Conservation (phyloP, 1,140 invertebrate species). For the Olivierus martensii region DNA sequence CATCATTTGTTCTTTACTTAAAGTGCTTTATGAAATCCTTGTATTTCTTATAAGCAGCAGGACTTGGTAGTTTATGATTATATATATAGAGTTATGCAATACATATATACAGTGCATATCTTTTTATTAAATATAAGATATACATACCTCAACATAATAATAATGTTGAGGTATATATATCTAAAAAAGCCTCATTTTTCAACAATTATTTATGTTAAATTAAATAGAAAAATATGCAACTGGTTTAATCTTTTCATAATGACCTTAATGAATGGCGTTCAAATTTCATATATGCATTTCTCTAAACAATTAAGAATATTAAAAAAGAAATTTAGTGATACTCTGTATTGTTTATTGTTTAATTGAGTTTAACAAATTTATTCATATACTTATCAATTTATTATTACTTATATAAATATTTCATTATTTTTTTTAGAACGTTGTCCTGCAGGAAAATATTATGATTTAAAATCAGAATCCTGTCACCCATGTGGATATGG, state of each 20-base stretch:
- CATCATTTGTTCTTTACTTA: constrained; percentile 87
- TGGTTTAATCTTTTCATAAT: constrained; percentile 74
- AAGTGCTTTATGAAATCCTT: no score
- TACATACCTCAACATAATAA: constrained; percentile 62
- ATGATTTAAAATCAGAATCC: constrained; percentile 64
- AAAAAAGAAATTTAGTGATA: no score
- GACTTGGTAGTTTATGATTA: no score
- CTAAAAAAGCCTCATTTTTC: neutral
- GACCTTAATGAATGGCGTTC: no score
- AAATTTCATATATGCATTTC: no score
- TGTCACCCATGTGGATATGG: constrained; percentile 87
- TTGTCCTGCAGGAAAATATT: constrained; percentile 81
- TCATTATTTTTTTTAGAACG: constrained; percentile 46
- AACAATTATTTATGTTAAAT: neutral
- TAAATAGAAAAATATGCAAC: constrained; percentile 58
- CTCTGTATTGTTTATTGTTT: no score
- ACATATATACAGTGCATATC: constrained; percentile 85
- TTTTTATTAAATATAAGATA: no score
- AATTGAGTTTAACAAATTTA: no score
- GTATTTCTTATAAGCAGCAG: no score
- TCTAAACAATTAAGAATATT: no score
- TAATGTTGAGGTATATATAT: constrained; percentile 30
- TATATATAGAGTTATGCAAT: constrained; percentile 71
- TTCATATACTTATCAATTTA: no score
- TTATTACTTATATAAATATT: no score